Evolutionary conservation across 2,888 invertebrate genomes (phyloP).

Genomic region (Drosophila colorata): DNA sequence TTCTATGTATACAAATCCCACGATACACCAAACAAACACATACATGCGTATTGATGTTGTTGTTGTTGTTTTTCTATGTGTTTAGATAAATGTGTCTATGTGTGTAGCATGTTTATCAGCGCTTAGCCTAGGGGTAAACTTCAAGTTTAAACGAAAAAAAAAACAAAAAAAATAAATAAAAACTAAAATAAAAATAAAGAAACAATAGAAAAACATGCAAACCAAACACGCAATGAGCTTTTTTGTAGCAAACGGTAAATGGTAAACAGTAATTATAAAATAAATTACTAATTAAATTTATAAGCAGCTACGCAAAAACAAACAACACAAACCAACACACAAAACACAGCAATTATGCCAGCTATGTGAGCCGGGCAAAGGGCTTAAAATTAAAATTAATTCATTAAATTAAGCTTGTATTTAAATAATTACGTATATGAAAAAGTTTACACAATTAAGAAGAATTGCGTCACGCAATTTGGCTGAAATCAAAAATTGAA

Average conservation of each 20-base stretch:
- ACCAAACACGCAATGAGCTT: slow-evolving; percentile 65
- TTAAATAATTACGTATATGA: slow-evolving; percentile 40
- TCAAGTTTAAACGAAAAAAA: slow-evolving; percentile 12
- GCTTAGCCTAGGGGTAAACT: slow-evolving; percentile 49
- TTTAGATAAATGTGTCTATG: slow-evolving; percentile 44
- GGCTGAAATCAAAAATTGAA: slow-evolving; percentile 48
- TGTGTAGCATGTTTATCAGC: slow-evolving; percentile 62
- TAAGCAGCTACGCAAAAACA: slow-evolving; percentile 22
- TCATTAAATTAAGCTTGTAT: slow-evolving; percentile 67
- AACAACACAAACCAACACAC: slow-evolving; percentile 3
- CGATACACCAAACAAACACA: slow-evolving; percentile 11
- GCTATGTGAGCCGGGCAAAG: slow-evolving; percentile 29
- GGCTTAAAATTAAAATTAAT: slow-evolving; percentile 53
- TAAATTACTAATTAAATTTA: slow-evolving; percentile 41
- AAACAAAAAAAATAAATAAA: slow-evolving; percentile 15
- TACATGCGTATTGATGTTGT: slow-evolving; percentile 48
- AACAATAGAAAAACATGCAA: slow-evolving; percentile 24
- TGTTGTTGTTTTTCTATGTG: slow-evolving; percentile 45
- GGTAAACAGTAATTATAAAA: slow-evolving; percentile 37
- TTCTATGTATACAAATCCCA: slow-evolving; percentile 37
- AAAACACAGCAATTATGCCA: slow-evolving; percentile 21
- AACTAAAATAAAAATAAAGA: slow-evolving; percentile 14
- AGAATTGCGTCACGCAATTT: slow-evolving; percentile 48
- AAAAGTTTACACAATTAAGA: slow-evolving; percentile 39
- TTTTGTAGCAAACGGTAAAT: slow-evolving; percentile 51